These are phyloP conservation scores for Meloidogyne floridensis DNA, from an alignment of 1,140 invertebrate species.

Conservation along the genomic window DNA sequence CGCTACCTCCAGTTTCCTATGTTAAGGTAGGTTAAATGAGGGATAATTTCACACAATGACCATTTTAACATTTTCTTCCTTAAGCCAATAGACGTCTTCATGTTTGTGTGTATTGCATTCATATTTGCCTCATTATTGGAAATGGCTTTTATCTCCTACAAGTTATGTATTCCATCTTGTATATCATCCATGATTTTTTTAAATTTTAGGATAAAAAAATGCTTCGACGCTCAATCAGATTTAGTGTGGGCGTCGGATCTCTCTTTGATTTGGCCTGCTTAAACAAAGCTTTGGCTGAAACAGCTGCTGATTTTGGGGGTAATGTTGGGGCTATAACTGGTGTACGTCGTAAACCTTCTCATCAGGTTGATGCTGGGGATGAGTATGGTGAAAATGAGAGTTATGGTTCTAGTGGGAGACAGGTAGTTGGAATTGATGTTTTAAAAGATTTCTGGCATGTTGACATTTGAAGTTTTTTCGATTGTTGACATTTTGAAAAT, in stretches of 20 bases:
- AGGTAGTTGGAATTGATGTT: background rate
- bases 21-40: constrained; percentile 50
- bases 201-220: constrained; percentile 50
- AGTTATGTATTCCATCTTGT: constrained; percentile 38
- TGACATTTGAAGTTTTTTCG: background rate
- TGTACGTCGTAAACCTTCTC: background rate
- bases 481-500: no score
- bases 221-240: constrained; percentile 45
- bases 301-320: background rate
- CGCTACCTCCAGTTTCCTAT: constrained; percentile 65
- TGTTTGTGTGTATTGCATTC: constrained; percentile 63
- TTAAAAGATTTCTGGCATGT: no score
- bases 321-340: background rate
- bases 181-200: background rate
- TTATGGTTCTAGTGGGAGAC: background rate
- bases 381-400: background rate
- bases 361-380: background rate
- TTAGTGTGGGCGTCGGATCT: constrained; percentile 33
- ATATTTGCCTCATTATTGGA: constrained; percentile 64
- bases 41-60: background rate
- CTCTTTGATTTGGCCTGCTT: constrained; percentile 37
- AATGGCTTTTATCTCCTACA: constrained; percentile 64
- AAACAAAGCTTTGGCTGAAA: constrained; percentile 15
- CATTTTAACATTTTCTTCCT: background rate
- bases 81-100: constrained; percentile 63